phyloP scores from a whole-genome alignment of 1,140 invertebrate species.

The Drosophila tropicalis region DNA sequence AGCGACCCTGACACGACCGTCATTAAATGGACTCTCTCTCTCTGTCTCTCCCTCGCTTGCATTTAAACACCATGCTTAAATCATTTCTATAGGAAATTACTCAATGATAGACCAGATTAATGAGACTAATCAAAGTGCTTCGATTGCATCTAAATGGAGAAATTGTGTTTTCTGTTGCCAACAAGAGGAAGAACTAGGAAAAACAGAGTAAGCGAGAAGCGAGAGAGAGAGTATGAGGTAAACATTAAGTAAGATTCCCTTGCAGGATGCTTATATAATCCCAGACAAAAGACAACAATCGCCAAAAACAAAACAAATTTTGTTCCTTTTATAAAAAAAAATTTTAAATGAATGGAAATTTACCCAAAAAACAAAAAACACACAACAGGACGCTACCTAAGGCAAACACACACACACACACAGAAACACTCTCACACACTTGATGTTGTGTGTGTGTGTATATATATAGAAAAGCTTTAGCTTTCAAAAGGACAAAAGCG shows the following conservation, averaged over 20 bases:
- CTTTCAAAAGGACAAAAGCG: slow-evolving; percentile 55
- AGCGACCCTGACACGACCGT: slow-evolving; percentile 25
- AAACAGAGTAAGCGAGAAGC: slow-evolving; percentile 1
- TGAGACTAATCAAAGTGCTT: slow-evolving; percentile 29
- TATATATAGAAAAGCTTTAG: slow-evolving; percentile 55
- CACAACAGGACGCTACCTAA: slow-evolving; percentile 26
- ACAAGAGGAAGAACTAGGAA: too few species aligned
- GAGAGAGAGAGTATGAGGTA: neutral
- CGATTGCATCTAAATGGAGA: slow-evolving; percentile 48
- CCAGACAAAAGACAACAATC: too few species aligned
- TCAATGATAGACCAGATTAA: slow-evolving; percentile 49
- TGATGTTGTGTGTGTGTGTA: slow-evolving; percentile 1
- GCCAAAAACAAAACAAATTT: too few species aligned
- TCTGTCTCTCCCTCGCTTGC: too few species aligned
- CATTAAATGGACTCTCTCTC: slow-evolving; percentile 30
- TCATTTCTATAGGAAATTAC: slow-evolving; percentile 62
- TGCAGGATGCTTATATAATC: slow-evolving; percentile 38
- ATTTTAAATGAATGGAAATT: slow-evolving; percentile 76
- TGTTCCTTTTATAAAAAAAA: slow-evolving; percentile 29
- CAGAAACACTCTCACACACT: slow-evolving; percentile 15
- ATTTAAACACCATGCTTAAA: slow-evolving; percentile 57
- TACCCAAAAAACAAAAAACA: slow-evolving; percentile 49
- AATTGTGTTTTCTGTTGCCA: slow-evolving; percentile 8
- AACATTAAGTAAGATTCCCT: neutral
- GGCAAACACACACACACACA: slow-evolving; percentile 20